phyloP scores from a whole-genome alignment of 2,113 vertebrate species.

The Ictalurus furcatus region DNA sequence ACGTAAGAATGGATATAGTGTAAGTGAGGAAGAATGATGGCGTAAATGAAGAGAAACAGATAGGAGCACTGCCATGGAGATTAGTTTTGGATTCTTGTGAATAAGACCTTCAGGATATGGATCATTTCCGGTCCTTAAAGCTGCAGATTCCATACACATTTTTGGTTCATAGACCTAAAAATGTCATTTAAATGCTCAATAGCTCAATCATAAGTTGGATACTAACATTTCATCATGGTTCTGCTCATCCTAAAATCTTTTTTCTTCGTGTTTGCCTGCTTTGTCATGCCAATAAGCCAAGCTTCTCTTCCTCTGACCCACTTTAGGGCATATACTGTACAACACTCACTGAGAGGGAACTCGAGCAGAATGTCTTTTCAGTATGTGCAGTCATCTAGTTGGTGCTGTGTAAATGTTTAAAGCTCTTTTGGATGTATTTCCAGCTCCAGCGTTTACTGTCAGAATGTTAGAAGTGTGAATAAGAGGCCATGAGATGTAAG shows the following conservation, averaged over 20 bases:
- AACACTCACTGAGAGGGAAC: constrained; percentile 30
- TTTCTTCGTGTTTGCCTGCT: constrained; percentile 11
- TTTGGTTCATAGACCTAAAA: background rate
- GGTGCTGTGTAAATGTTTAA: constrained; percentile 13
- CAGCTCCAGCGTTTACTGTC: constrained; percentile 34
- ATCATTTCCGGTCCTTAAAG: background rate
- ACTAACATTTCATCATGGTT: background rate
- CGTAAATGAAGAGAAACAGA: background rate
- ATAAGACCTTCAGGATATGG: background rate
- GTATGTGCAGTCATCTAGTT: constrained; percentile 46
- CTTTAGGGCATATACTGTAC: constrained; percentile 27
- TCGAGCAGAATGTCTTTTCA: constrained; percentile 42
- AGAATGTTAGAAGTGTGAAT: background rate
- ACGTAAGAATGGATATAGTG: background rate
- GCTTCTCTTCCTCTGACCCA: constrained; percentile 47
- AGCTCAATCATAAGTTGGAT: background rate
- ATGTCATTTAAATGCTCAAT: background rate
- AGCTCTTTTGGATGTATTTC: constrained; percentile 24
- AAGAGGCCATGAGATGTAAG: background rate
- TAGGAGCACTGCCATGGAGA: background rate
- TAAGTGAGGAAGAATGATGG: background rate
- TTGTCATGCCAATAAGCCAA: constrained; percentile 16
- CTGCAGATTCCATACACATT: background rate
- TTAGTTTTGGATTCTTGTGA: background rate
- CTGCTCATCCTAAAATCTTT: constrained; percentile 22